A percentile compares a stretch with the other conserved stretches of the same genome.
Evolutionary conservation across 2,797 vertebrate species (phyloP).

Genomic region (Sebastes melanostomus): DNA sequence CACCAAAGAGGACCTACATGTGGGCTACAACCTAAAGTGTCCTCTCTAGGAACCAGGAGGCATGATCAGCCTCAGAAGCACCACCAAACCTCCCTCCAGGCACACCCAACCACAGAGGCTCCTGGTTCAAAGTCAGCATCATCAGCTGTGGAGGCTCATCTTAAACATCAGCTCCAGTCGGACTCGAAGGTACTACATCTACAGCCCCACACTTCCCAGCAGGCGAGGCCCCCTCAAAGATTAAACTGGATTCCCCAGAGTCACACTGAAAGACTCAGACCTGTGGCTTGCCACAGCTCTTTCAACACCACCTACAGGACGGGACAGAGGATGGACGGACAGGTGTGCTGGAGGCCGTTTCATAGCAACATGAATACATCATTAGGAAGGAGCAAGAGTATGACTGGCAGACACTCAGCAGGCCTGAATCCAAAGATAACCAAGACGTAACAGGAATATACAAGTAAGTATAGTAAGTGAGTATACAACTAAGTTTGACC

Average conservation of each 20-base stretch:
- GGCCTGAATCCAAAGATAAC: background rate
- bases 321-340: constrained; percentile 1
- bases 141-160: background rate
- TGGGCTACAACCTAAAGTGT: background rate
- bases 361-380: background rate
- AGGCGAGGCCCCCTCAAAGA: background rate
- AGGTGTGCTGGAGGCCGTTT: constrained; percentile 9
- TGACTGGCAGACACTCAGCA: constrained; percentile 8
- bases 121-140: background rate
- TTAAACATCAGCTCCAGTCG: background rate
- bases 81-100: background rate
- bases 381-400: constrained; percentile 42
- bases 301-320: constrained; percentile 12
- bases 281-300: constrained; percentile 11
- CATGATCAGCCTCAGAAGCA: background rate
- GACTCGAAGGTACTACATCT: background rate
- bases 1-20: background rate
- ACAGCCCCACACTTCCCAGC: constrained; percentile 19
- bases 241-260: constrained; percentile 49
- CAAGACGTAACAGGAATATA: background rate
- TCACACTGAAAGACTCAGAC: background rate
- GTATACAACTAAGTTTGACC: background rate
- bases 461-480: too few relatives aligned
- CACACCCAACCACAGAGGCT: background rate
- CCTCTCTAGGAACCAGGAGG: background rate